Conservation (phyloP, 2,888 invertebrate genomes). For the Xestia xanthographa region DNA sequence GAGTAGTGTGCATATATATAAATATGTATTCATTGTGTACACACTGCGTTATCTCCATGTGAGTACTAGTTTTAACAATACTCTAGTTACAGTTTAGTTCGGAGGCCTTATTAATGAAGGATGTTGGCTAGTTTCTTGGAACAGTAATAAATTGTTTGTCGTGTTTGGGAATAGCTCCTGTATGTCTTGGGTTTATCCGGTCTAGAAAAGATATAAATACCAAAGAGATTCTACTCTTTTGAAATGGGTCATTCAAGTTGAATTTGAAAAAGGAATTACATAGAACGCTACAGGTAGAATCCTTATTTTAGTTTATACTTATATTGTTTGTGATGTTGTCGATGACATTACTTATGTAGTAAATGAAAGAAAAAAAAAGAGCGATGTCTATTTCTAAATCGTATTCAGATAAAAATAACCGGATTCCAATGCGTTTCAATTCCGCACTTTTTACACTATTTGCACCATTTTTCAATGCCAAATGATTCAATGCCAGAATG, state of each 20-base stretch:
- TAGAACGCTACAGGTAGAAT: neutral
- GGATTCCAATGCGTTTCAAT: constrained; percentile 33
- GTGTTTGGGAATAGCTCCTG: neutral
- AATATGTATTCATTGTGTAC: constrained; percentile 67
- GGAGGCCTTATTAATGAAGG: constrained; percentile 27
- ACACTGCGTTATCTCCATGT: constrained; percentile 55
- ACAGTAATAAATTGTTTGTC: neutral
- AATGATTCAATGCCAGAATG: constrained; percentile 55
- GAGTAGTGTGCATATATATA: constrained; percentile 61
- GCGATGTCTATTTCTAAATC: neutral
- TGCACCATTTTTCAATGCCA: constrained; percentile 56
- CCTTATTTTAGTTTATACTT: neutral
- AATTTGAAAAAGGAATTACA: neutral
- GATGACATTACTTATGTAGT: neutral
- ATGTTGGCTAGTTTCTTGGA: constrained; percentile 22
- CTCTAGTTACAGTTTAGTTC: constrained; percentile 43
- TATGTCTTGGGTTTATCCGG: neutral
- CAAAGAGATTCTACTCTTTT: neutral
- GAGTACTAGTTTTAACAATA: constrained; percentile 43
- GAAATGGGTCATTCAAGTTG: neutral
- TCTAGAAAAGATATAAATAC: neutral
- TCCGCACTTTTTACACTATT: constrained; percentile 34
- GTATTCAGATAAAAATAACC: constrained; percentile 37
- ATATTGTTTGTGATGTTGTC: neutral
- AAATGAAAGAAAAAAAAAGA: neutral